Percentiles rank a stretch among this genome's conserved stretches.
phyloP scores from a whole-genome alignment of 2,888 invertebrate species.

The Eulithis testata region DNA sequence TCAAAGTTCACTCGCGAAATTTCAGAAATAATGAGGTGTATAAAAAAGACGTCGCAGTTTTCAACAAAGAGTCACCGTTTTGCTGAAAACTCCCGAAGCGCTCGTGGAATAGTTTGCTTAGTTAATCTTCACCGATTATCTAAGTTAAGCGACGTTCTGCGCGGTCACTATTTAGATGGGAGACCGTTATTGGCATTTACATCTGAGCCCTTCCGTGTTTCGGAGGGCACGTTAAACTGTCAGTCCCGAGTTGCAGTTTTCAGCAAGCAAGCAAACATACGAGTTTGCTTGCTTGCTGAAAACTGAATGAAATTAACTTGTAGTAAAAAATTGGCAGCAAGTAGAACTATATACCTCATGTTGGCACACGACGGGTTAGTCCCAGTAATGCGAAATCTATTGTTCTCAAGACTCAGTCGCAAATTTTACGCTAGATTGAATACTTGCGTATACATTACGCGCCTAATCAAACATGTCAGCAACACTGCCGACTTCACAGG shows the following conservation, averaged over 20 bases:
- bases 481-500: slow-evolving; percentile 36
- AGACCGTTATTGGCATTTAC: no score
- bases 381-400: no score
- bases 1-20: slow-evolving; percentile 13
- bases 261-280: no score
- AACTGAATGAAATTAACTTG: background rate
- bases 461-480: slow-evolving; percentile 52
- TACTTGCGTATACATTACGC: slow-evolving; percentile 49
- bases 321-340: no score
- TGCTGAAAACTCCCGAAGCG: background rate
- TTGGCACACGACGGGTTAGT: slow-evolving; percentile 4
- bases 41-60: slow-evolving; percentile 1
- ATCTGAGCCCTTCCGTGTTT: no score
- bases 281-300: no score
- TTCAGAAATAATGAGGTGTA: background rate
- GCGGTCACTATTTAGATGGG: no score
- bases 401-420: slow-evolving; percentile 11
- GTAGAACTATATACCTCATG: background rate
- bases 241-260: no score
- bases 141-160: no score
- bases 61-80: background rate
- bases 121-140: no score
- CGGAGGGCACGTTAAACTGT: no score
- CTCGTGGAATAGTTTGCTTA: no score
- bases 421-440: slow-evolving; percentile 29